Base-by-base conservation (phyloP, 2,797 vertebrate species). In the Lerista edwardsae region DNA sequence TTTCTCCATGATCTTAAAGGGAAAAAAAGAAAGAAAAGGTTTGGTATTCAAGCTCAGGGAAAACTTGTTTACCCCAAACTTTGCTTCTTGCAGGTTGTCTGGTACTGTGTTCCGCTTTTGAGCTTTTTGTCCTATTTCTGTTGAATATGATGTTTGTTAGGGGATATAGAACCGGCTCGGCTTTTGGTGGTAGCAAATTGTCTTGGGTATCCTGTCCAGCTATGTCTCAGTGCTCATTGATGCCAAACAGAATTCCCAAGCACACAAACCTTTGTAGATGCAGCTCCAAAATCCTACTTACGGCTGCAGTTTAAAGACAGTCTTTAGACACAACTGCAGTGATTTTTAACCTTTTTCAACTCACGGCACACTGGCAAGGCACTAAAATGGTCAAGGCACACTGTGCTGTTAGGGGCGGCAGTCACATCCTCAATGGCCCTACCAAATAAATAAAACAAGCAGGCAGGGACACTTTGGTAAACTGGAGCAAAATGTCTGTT, bases 1-100 rank as follows among this genome's bases (percentile, higher is more conserved):
- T 92, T 92, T 81, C 84, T 72, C 90, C 80, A 29, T 34, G 81
- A 90, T 93, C 89, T 92, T 11, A n/a, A n/a, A n/a, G n/a, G n/a
- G n/a, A 10, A 10, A 10, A 10, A 15, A 15, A 3, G 19, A 55
- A 55, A 51, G 34, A 91, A 82, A 91, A 86, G 84, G 74, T 79
- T 86, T 78, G 84, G 83, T 74, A 92, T 69, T 82, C 85, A 86
- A 90, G 83, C 51, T 64, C 83, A 1, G 29, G 78, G 51, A 25
- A 72, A 47, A 55, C 65, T 87, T 91, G 86, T 90, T 91, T 91
- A 91, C 75, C 76, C 78, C 75, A 5, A 14, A 86, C 87, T 79
- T 86, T 90, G 76, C 75, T 85, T 87, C 86, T 44, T 87, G 83
- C 31, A 39, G 72, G 55, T 84, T 74, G 84, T 82, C 79, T 86